Percentiles rank a stretch among this genome's conserved stretches.
Evolutionary conservation across 37 sponge, comb jelly and placozoan genomes (phyloP).

Genomic region (Agelas oroides): DNA sequence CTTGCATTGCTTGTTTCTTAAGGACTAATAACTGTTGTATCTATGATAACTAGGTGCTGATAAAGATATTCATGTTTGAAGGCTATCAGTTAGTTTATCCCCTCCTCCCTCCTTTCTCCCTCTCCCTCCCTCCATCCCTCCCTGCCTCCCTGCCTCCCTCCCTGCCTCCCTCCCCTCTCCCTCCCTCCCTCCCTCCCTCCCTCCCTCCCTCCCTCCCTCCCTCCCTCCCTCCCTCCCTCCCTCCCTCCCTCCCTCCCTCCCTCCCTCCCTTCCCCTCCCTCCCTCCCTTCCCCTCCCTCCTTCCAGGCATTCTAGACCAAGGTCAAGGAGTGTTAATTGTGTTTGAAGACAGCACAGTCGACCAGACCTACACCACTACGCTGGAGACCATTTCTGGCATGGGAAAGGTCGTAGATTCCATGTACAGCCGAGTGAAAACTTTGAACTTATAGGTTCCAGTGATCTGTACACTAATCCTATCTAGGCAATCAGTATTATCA

Average conservation of each 20-base stretch:
- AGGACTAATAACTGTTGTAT: no score
- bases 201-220: no score
- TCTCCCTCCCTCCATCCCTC: background rate
- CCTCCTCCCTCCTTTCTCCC: background rate
- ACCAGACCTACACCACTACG: constrained; percentile 90
- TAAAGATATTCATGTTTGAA: background rate
- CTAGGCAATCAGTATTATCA: no score
- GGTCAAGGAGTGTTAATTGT: constrained; percentile 92
- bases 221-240: no score
- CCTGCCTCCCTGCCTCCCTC: constrained; percentile 14
- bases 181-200: background rate
- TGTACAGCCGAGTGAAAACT: constrained; percentile 57
- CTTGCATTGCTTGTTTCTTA: no score
- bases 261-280: no score
- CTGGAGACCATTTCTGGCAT: constrained; percentile 90
- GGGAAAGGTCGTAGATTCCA: constrained; percentile 93
- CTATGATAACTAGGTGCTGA: no score
- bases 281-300: no score
- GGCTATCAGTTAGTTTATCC: background rate
- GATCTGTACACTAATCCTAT: no score
- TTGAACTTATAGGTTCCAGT: no score
- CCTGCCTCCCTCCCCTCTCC: background rate
- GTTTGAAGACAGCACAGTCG: constrained; percentile 78
- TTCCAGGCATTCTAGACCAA: constrained; percentile 95
- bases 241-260: no score